Conservation (phyloP, 92 coral and sea anemone species). For the Zoanthus sansibaricus region DNA sequence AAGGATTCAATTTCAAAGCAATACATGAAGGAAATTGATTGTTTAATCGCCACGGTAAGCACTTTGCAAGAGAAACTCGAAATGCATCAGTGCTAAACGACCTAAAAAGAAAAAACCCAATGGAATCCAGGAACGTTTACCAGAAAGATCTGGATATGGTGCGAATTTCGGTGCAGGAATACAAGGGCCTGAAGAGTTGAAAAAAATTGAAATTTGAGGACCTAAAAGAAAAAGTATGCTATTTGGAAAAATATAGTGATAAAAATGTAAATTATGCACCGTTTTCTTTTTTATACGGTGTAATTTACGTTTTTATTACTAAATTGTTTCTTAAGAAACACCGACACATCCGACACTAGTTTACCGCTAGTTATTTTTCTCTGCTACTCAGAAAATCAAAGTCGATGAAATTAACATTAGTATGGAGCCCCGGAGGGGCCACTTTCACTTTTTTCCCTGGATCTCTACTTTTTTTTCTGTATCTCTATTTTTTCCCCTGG, state of each 20-base stretch:
- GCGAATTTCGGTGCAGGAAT: constrained; percentile 2
- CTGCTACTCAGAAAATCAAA: too few relatives aligned
- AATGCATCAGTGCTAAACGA: constrained; percentile 1
- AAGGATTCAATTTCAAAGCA: not conserved
- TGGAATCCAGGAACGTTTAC: constrained; percentile 9
- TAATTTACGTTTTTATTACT: too few relatives aligned
- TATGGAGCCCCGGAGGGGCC: too few relatives aligned
- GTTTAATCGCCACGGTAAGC: constrained; percentile 15
- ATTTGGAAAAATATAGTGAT: constrained; percentile 13
- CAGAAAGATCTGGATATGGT: not conserved
- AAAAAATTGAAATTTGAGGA: not conserved
- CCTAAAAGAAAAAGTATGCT: not conserved
- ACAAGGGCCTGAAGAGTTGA: not conserved
- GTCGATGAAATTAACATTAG: too few relatives aligned
- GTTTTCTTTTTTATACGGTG: too few relatives aligned
- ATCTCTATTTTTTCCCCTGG: too few relatives aligned
- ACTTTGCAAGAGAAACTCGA: not conserved
- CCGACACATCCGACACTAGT: too few relatives aligned
- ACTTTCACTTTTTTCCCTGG: too few relatives aligned
- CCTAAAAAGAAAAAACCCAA: constrained; percentile 3
- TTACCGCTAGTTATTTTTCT: too few relatives aligned
- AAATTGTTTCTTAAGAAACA: too few relatives aligned
- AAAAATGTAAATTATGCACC: too few relatives aligned
- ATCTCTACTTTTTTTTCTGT: too few relatives aligned
- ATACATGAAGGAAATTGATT: constrained; percentile 16